A percentile compares a stretch with the other conserved stretches of the same genome.
These are phyloP conservation scores for Hypothenemus hampei DNA, from an alignment of 1,140 invertebrate species.

Conservation along the genomic window DNA sequence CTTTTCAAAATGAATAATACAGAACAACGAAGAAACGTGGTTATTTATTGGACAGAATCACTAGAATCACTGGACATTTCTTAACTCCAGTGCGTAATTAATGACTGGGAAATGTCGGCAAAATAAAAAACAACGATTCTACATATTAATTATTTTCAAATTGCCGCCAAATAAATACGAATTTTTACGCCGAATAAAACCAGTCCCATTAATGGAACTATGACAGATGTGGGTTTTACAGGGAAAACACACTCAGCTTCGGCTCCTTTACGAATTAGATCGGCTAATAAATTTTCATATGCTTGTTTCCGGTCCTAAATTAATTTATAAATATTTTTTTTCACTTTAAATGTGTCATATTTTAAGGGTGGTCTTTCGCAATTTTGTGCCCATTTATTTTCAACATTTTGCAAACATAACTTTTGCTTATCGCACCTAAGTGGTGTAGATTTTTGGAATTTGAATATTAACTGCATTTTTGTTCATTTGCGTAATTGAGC, in stretches of 20 bases:
- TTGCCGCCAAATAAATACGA: conserved; percentile 16
- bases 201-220: conserved; percentile 17
- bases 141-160: conserved; percentile 17
- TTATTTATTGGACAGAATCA: too few species aligned
- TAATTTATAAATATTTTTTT: conserved; percentile 6
- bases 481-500: too few species aligned
- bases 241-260: conserved; percentile 3
- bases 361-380: background rate
- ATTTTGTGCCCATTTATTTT: too few species aligned
- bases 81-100: conserved; percentile 2
- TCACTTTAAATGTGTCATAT: too few species aligned
- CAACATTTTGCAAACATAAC: too few species aligned
- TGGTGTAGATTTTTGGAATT: too few species aligned
- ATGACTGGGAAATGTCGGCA: conserved; percentile 9
- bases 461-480: too few species aligned
- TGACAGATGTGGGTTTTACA: conserved; percentile 18
- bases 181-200: conserved; percentile 19
- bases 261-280: too few species aligned
- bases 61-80: conserved; percentile 6
- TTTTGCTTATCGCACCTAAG: too few species aligned
- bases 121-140: conserved; percentile 4
- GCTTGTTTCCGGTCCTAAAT: conserved; percentile 11
- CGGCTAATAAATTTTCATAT: background rate
- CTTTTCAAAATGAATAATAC: too few species aligned
- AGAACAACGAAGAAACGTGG: too few species aligned